Percentiles rank a stretch among this genome's conserved stretches.
Conservation (phyloP, 2,113 vertebrate genomes). For the Cottus gobio region DNA sequence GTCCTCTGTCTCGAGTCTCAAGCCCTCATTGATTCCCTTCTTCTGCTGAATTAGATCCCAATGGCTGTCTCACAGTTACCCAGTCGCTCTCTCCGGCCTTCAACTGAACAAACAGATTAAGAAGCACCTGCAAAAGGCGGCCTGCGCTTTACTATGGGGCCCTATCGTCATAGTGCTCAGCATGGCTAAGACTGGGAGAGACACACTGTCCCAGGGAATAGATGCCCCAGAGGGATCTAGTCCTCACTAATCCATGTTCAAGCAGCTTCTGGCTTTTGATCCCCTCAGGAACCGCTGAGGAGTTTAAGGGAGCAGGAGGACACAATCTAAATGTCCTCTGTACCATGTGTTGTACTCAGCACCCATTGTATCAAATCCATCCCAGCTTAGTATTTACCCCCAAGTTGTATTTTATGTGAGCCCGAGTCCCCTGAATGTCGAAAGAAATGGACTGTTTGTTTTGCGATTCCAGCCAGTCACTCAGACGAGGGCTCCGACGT, state of each 20-base stretch:
- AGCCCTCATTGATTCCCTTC: constrained; percentile 74
- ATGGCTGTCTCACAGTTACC: constrained; percentile 71
- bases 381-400: constrained; percentile 33
- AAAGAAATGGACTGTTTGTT: constrained; percentile 49
- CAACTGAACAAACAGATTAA: constrained; percentile 82
- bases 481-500: constrained; percentile 98
- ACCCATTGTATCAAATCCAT: constrained; percentile 50
- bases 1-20: constrained; percentile 62
- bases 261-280: constrained; percentile 80
- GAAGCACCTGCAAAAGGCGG: constrained; percentile 79
- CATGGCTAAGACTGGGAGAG: constrained; percentile 72
- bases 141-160: constrained; percentile 48
- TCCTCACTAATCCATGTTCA: constrained; percentile 80
- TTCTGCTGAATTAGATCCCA: constrained; percentile 81
- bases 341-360: constrained; percentile 64
- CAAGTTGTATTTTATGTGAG: constrained; percentile 15
- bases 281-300: constrained; percentile 71
- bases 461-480: constrained; percentile 86
- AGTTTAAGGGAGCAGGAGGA: constrained; percentile 71
- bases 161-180: constrained; percentile 66
- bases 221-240: constrained; percentile 73
- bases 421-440: constrained; percentile 1
- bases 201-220: constrained; percentile 71
- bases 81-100: constrained; percentile 65
- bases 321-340: constrained; percentile 69